Conservation (phyloP, 2,797 vertebrate genomes). For the Anableps anableps region DNA sequence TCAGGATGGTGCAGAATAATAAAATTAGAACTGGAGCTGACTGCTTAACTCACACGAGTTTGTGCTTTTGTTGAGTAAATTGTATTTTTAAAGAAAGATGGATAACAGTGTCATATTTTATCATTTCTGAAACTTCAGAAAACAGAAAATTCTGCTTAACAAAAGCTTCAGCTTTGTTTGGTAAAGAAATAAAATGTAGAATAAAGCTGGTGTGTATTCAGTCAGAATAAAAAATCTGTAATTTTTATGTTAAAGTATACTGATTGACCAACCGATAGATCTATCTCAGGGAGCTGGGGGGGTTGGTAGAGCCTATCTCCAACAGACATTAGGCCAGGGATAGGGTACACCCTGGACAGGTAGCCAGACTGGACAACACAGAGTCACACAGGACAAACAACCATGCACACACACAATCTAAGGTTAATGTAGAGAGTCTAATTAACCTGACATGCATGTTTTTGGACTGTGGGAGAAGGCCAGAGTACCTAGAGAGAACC, state of each 20-base stretch:
- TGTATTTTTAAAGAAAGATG: background rate
- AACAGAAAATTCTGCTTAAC: background rate
- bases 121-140: background rate
- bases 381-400: background rate
- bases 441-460: no score
- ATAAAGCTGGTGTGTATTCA: background rate
- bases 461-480: no score
- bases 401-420: background rate
- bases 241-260: background rate
- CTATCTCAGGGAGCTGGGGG: background rate
- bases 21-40: conserved; percentile 18
- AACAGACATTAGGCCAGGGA: background rate
- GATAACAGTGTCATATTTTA: background rate
- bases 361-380: background rate
- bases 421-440: no score
- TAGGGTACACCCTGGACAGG: background rate
- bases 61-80: conserved; percentile 14
- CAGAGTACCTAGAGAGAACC: no score
- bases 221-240: background rate
- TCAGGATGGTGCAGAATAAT: conserved; percentile 37
- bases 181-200: background rate
- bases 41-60: conserved; percentile 28
- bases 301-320: no score
- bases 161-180: background rate
- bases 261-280: background rate